Conservation (phyloP, 30 jellyfish, hydroid and myxozoan genomes). For the Sanderia malayensis region DNA sequence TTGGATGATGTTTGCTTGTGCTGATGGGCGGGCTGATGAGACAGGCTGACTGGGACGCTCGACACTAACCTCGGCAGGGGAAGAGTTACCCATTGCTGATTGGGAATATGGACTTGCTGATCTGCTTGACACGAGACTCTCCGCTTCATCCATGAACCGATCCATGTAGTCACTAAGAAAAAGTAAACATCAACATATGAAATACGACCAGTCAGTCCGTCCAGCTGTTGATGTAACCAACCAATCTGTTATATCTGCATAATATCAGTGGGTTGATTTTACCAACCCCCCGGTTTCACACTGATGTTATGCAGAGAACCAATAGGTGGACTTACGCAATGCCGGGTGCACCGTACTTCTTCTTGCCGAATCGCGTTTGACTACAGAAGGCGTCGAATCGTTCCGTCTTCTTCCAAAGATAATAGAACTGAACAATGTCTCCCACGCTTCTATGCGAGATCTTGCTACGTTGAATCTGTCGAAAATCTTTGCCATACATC, state of each 20-base stretch:
- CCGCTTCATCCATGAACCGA: constrained; percentile 93
- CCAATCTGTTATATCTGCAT: no score
- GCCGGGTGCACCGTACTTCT: constrained; percentile 93
- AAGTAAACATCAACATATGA: no score
- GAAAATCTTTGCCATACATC: constrained; percentile 90
- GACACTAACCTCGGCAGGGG: constrained; percentile 33
- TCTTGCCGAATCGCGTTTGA: constrained; percentile 91
- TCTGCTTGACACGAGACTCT: constrained; percentile 79
- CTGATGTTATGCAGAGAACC: no score
- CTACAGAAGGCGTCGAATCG: constrained; percentile 91
- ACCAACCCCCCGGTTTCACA: no score
- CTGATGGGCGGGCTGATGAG: no score
- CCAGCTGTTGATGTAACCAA: no score
- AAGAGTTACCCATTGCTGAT: constrained; percentile 26
- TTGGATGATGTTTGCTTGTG: no score
- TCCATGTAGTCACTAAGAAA: constrained; percentile 94
- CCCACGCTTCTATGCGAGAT: constrained; percentile 89
- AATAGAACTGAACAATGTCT: constrained; percentile 93
- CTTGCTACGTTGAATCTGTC: constrained; percentile 83
- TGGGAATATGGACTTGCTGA: constrained; percentile 86
- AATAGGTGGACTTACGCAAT: constrained; percentile 98
- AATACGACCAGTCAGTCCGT: no score
- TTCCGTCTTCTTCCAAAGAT: constrained; percentile 97
- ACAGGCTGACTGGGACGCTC: constrained; percentile 1
- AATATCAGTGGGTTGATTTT: no score